Evolutionary conservation across 2,113 vertebrate species (phyloP).

Genomic region (Phalacrocorax carbo): DNA sequence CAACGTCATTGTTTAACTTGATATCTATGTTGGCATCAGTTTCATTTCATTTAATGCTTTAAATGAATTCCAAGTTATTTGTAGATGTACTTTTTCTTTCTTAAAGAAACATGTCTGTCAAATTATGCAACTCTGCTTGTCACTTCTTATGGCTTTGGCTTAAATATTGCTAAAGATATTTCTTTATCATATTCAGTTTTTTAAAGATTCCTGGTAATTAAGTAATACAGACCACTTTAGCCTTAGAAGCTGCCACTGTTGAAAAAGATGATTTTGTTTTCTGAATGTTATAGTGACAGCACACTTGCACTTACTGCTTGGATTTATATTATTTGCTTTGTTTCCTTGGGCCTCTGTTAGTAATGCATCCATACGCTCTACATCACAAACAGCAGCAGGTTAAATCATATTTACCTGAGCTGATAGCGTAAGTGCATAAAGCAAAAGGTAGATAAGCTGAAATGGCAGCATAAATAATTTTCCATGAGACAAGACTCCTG

Average conservation of each 20-base stretch:
- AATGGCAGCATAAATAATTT: not conserved
- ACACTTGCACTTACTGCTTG: not conserved
- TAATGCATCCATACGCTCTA: not conserved
- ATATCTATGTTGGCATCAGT: not conserved
- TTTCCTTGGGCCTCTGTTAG: not conserved
- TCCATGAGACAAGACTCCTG: not conserved
- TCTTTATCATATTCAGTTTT: not conserved
- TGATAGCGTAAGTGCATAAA: not conserved
- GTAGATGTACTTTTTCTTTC: not conserved
- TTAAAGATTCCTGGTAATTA: slow-evolving; percentile 16
- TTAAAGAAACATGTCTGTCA: not conserved
- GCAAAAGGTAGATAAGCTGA: slow-evolving; percentile 19
- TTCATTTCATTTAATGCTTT: not conserved
- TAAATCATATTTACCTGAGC: not conserved
- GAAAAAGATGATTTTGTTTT: not conserved
- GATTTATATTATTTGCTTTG: slow-evolving; percentile 16
- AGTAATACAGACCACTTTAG: not conserved
- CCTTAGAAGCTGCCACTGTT: not conserved
- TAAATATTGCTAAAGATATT: not conserved
- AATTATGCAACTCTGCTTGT: not conserved
- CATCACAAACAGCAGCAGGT: not conserved
- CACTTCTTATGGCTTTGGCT: not conserved
- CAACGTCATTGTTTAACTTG: not conserved
- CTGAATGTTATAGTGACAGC: not conserved
- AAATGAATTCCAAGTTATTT: not conserved